Percentiles rank a stretch among this genome's conserved stretches.
phyloP scores from a whole-genome alignment of 2,797 vertebrate genomes.

The Sebastes cheni region DNA sequence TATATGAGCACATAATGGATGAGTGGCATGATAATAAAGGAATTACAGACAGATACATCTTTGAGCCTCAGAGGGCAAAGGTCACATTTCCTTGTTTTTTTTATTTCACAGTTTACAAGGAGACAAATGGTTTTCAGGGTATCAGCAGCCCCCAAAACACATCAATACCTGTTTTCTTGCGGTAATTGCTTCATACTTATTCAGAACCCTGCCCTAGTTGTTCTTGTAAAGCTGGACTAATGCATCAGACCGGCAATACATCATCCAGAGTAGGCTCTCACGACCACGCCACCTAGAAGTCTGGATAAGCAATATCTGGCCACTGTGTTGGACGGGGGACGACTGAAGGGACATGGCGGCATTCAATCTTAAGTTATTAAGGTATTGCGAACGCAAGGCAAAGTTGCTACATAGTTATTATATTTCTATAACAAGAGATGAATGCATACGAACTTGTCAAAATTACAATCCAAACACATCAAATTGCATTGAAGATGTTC shows the following conservation, averaged over 20 bases:
- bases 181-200: constrained; percentile 1
- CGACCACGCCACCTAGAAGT: too few species aligned
- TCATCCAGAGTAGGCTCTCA: too few species aligned
- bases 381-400: too few species aligned
- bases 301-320: too few species aligned
- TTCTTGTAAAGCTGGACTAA: constrained; percentile 53
- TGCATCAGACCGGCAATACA: background rate
- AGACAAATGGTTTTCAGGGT: constrained; percentile 41
- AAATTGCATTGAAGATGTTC: too few species aligned
- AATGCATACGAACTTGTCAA: too few species aligned
- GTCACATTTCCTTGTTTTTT: constrained; percentile 21
- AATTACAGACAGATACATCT: constrained; percentile 38
- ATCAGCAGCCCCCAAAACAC: constrained; percentile 16
- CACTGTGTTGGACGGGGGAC: too few species aligned
- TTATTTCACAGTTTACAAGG: constrained; percentile 25
- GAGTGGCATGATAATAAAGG: constrained; percentile 27
- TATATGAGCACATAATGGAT: constrained; percentile 24
- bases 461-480: too few species aligned
- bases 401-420: too few species aligned
- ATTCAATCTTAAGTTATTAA: too few species aligned
- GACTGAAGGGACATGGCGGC: too few species aligned
- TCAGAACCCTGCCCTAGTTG: background rate
- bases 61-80: constrained; percentile 12
- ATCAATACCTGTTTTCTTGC: constrained; percentile 12
- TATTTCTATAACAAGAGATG: too few species aligned